A percentile compares a stretch with the other conserved stretches of the same genome.
Conservation (phyloP, 1,140 invertebrate species). For the Drosophila sturtevanti region DNA sequence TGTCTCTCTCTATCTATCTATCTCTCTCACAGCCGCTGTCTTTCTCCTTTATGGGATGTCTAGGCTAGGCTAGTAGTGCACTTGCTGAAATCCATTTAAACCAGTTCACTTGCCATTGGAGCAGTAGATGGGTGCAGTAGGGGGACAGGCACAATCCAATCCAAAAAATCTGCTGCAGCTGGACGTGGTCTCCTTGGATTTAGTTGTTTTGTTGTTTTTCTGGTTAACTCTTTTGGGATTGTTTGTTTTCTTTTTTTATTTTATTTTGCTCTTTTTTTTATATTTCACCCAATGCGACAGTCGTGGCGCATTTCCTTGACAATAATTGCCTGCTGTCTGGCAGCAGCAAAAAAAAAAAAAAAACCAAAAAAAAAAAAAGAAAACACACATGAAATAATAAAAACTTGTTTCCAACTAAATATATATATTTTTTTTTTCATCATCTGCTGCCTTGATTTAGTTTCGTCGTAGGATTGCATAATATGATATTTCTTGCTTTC, state of each 20-base stretch:
- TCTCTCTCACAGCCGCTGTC: neutral
- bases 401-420: constrained; percentile 39
- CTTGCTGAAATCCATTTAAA: constrained; percentile 48
- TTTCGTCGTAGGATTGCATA: constrained; percentile 50
- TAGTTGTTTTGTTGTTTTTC: constrained; percentile 3
- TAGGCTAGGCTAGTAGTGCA: constrained; percentile 49
- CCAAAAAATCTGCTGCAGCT: neutral
- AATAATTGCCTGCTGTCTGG: constrained; percentile 44
- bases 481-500: constrained; percentile 33
- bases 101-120: constrained; percentile 48
- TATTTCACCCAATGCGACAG: constrained; percentile 6
- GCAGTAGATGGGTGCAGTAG: neutral
- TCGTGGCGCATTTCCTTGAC: constrained; percentile 62
- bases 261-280: neutral
- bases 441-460: constrained; percentile 35
- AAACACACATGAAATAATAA: neutral
- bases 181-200: constrained; percentile 4
- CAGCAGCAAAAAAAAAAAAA: neutral
- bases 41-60: neutral
- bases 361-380: neutral
- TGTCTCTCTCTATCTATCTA: neutral
- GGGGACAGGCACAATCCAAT: neutral
- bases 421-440: neutral
- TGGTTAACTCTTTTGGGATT: constrained; percentile 6
- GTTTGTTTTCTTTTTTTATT: neutral